Evolutionary conservation across 2,888 invertebrate genomes (phyloP).

Genomic region (Notocelia uddmanniana): DNA sequence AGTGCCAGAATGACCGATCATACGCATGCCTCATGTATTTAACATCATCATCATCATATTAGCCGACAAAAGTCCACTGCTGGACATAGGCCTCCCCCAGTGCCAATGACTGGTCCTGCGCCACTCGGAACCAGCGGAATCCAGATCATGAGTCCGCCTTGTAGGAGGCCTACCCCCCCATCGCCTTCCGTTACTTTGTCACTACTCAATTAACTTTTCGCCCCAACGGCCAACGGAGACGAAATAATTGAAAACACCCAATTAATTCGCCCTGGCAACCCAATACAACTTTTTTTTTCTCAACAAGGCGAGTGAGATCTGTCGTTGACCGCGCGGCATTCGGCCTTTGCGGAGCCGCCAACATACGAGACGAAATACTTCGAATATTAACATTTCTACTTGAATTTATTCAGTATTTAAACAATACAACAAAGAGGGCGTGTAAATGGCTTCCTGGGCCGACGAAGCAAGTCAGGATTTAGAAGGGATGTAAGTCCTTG

Average conservation of each 20-base stretch:
- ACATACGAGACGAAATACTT: slow-evolving; percentile 35
- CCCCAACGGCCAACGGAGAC: too few relatives aligned
- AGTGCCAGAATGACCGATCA: too few relatives aligned
- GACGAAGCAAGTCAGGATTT: background rate
- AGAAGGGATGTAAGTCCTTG: background rate
- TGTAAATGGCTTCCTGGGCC: slow-evolving; percentile 3
- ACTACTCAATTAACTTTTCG: too few relatives aligned
- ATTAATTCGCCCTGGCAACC: slow-evolving; percentile 18
- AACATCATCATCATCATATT: too few relatives aligned
- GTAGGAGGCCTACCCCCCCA: too few relatives aligned
- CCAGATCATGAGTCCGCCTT: too few relatives aligned
- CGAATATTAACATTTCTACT: slow-evolving; percentile 39
- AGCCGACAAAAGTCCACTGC: too few relatives aligned
- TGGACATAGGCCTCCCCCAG: too few relatives aligned
- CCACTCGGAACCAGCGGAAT: too few relatives aligned
- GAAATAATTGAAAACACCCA: background rate
- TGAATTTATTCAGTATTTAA: slow-evolving; percentile 37
- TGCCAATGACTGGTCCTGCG: too few relatives aligned
- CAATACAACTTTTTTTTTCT: slow-evolving; percentile 50
- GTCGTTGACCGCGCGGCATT: slow-evolving; percentile 53
- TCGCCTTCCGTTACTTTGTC: too few relatives aligned
- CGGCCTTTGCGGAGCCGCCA: slow-evolving; percentile 41
- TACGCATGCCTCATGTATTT: too few relatives aligned
- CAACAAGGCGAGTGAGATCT: slow-evolving; percentile 49
- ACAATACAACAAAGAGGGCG: slow-evolving; percentile 34